Evolutionary conservation across 2,888 invertebrate genomes (phyloP), one percentile per base, ranked within the genome.

Genomic region (Pristionchus exspectatus): DNA sequence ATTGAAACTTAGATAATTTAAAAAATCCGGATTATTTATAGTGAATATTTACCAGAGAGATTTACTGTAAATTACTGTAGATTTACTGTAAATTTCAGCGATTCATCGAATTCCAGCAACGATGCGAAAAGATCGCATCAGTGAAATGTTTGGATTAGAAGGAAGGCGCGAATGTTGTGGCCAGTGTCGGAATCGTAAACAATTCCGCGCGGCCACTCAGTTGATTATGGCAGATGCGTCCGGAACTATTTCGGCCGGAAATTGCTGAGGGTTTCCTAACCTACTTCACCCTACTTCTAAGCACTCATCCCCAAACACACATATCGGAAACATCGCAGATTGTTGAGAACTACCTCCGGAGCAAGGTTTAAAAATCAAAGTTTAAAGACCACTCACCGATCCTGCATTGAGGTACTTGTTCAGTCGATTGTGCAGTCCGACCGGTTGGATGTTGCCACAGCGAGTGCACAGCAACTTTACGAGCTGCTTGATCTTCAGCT

Each of bases 401-500:
- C 91, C 90, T 0, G 91, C 89, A 21, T 92, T 90, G 18, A 93
- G 86, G 85, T 93, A 93, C 33, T 90, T 92, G 33, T 92, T 91
- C 87, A 92, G 89, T 18, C 91, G 87, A 12, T 50, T 89, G 88
- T 91, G 92, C 69, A 93, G 85, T 21, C 90, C 91, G n/a, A 90
- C 91, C 2, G 93, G 92, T 24, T 92, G 91, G 33, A 93, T 92
- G 24, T 87, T 87, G 77, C 95, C 95, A 92, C 95, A 95, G 92
- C 95, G 94, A 59, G 95, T 94, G 30, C 96, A 95, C 77, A 95
- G 91, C 72, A 94, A 91, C 92, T 95, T 95, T 5, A 95, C 95
- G 0, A 94, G 91, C 88, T 93, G 94, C 56, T 92, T 91, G 59
- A 92, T 92, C 50, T 88, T 83, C 77, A 91, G 90, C 0, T 90